phyloP scores from a whole-genome alignment of 2,888 invertebrate genomes.

The Oscheius sp. region DNA sequence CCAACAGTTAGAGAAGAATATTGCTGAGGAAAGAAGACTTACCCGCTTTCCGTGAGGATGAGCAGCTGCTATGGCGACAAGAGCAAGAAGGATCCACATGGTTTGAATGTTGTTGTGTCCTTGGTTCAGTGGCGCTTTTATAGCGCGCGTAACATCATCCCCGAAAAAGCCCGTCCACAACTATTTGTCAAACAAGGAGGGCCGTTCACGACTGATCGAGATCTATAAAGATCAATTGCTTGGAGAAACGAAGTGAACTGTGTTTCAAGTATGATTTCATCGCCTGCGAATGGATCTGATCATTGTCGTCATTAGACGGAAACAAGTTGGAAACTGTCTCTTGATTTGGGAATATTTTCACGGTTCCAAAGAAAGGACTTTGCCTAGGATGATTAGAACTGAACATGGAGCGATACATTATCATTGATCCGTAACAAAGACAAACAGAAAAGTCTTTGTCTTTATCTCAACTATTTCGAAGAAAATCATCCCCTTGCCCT shows the following conservation, averaged over 20 bases:
- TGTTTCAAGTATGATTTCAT: too few species aligned
- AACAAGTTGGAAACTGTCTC: too few species aligned
- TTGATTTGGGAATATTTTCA: too few species aligned
- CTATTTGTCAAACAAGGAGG: slow-evolving; percentile 35
- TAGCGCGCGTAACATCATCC: slow-evolving; percentile 22
- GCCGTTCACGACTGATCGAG: slow-evolving; percentile 35
- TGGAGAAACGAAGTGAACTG: too few species aligned
- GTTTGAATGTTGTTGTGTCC: slow-evolving; percentile 19
- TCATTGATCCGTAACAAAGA: too few species aligned
- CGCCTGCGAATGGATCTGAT: too few species aligned
- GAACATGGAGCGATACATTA: too few species aligned
- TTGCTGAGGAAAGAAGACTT: background rate
- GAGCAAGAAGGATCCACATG: slow-evolving; percentile 18
- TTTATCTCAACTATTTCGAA: too few species aligned
- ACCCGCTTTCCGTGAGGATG: slow-evolving; percentile 10
- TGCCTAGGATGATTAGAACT: too few species aligned
- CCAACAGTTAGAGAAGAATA: background rate
- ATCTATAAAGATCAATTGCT: slow-evolving; percentile 25
- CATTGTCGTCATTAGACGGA: too few species aligned
- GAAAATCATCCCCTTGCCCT: background rate
- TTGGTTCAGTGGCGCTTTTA: slow-evolving; percentile 12
- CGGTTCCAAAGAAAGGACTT: too few species aligned
- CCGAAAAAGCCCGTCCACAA: slow-evolving; percentile 12
- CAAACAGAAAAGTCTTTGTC: too few species aligned
- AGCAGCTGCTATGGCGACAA: slow-evolving; percentile 5